A percentile compares a stretch with the other conserved stretches of the same genome.
These are phyloP conservation scores for Mylabris sibirica DNA, from an alignment of 2,888 invertebrate genomes.

Conservation along the genomic window DNA sequence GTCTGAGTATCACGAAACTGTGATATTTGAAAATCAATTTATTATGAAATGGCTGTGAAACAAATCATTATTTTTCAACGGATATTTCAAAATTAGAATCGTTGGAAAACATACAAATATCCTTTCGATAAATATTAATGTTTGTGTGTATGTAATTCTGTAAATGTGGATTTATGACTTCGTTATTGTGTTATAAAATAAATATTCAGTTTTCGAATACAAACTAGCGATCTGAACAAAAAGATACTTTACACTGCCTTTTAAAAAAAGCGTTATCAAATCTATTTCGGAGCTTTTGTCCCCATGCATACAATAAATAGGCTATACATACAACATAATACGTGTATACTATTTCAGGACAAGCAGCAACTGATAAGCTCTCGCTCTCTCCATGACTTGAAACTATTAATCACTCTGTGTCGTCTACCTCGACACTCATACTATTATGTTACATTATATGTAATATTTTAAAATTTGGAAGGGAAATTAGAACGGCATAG, in stretches of 20 bases:
- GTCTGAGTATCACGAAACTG: no score
- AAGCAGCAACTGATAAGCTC: slow-evolving; percentile 30
- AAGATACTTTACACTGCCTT: not conserved
- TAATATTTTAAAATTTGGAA: slow-evolving; percentile 29
- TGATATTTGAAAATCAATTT: no score
- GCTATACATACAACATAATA: slow-evolving; percentile 17
- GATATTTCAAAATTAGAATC: no score
- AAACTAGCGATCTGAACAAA: not conserved
- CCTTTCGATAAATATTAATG: not conserved
- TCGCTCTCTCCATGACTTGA: slow-evolving; percentile 35
- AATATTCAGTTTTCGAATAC: slow-evolving; percentile 11
- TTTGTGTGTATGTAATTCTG: not conserved
- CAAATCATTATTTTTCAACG: no score
- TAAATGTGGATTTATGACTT: not conserved
- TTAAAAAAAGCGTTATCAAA: slow-evolving; percentile 20
- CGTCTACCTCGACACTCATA: slow-evolving; percentile 39
- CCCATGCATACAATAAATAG: slow-evolving; percentile 24
- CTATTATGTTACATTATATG: slow-evolving; percentile 35
- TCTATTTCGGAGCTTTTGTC: slow-evolving; percentile 20
- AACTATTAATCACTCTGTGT: slow-evolving; percentile 41
- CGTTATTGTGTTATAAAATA: slow-evolving; percentile 11
- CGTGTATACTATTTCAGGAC: slow-evolving; percentile 12
- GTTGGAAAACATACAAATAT: not conserved
- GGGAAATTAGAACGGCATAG: slow-evolving; percentile 20
- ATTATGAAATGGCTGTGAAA: no score